Base-by-base conservation (phyloP, 2,113 vertebrate genomes). In the Hipposideros armiger region DNA sequence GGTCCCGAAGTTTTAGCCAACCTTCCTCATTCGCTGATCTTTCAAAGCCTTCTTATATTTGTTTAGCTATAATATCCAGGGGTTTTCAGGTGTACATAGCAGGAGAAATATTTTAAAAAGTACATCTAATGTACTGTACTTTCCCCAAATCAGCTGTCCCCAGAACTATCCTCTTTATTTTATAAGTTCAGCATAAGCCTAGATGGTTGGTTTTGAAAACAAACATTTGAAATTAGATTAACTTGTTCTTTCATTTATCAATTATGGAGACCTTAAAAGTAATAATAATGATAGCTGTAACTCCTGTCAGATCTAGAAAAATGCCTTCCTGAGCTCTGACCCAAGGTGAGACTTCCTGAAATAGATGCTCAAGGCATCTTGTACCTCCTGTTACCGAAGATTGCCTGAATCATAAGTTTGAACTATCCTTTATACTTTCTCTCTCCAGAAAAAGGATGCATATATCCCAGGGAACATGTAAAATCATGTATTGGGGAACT, bases 151-250 rank as follows among this genome's bases (percentile, higher is more conserved):
- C 58, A 50, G 64, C 40, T 60, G 26, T 24, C 50, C 10, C 13
- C 47, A 78, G 22, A 70, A 67, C n/a, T 73, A 16, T 5, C 3
- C 10, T 52, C 14, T 94, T 77, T 78, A 54, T 42, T 92, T 32
- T 30, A 47, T 28, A 78, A 90, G 17, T 67, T 95, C n/a, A 50
- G 11, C 45, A 24, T 42, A 83, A 90, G 24, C 11, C 4, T 87
- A 81, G 16, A 6, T 42, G 32, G 16, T 83, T 40, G 5, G 1
- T 80, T 74, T 85, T 66, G 14, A 91, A 96, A 67, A 58, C 16
- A 73, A 89, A 76, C 19, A 83, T 36, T 77, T 93, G 32, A 78
- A 93, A 86, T 90, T 45, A 72, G 19, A 32, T 72, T 60, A 28
- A 32, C 16, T 60, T 54, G 4, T 32, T 78, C 28, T 89, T 89